Conservation (phyloP, 2,888 invertebrate species). For the Pammene fasciana region DNA sequence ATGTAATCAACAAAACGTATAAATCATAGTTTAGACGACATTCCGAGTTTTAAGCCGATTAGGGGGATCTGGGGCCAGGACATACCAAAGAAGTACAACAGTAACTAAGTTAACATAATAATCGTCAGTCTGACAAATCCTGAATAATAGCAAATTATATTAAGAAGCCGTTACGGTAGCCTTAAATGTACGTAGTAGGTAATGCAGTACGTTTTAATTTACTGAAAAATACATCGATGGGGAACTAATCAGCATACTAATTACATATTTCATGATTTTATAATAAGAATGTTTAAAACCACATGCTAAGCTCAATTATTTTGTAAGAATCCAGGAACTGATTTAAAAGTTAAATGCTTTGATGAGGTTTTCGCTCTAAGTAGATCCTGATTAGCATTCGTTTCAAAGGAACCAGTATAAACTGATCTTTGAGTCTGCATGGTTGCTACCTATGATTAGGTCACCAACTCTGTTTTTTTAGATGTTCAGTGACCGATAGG, state of each 20-base stretch:
- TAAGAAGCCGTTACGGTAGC: no score
- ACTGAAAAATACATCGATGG: no score
- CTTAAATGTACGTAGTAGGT: no score
- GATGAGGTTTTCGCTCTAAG: slow-evolving; percentile 57
- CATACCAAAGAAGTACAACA: background rate
- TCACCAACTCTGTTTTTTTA: background rate
- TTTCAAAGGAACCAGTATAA: background rate
- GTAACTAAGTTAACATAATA: slow-evolving; percentile 19
- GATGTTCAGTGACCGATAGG: background rate
- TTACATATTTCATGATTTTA: no score
- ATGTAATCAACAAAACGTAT: slow-evolving; percentile 33
- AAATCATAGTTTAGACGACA: slow-evolving; percentile 38
- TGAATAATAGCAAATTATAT: background rate
- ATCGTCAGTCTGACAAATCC: slow-evolving; percentile 6
- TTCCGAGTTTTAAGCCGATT: slow-evolving; percentile 39
- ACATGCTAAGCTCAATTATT: background rate
- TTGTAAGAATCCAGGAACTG: background rate
- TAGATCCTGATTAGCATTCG: slow-evolving; percentile 29
- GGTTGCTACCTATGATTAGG: background rate
- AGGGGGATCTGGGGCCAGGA: slow-evolving; percentile 16
- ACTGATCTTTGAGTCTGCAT: background rate
- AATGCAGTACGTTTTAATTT: no score
- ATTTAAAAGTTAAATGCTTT: slow-evolving; percentile 39
- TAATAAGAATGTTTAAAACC: no score
- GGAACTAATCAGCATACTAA: no score